Percentiles rank a stretch among this genome's conserved stretches.
phyloP scores from a whole-genome alignment of 1,140 invertebrate genomes.

The Linepithema humile region DNA sequence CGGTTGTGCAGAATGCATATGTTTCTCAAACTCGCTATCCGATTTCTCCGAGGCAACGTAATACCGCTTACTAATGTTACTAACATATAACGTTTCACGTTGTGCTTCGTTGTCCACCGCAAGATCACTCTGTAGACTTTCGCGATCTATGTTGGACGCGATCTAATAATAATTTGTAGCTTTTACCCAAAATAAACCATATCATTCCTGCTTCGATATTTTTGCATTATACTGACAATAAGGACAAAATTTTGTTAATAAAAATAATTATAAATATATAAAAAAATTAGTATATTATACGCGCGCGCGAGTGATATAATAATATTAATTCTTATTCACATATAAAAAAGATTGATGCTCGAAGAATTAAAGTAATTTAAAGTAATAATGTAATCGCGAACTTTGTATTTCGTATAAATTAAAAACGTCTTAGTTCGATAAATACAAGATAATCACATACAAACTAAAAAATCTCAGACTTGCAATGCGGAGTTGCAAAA shows the following conservation, averaged over 20 bases:
- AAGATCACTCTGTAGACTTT: not conserved
- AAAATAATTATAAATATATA: not conserved
- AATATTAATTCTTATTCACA: not conserved
- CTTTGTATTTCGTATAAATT: not conserved
- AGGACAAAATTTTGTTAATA: not conserved
- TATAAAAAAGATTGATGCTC: not conserved
- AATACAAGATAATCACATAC: not conserved
- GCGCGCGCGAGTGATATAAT: not conserved
- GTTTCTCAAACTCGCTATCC: constrained; percentile 50
- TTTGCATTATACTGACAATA: not conserved
- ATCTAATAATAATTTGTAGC: not conserved
- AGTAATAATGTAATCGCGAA: not conserved
- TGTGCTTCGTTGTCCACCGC: constrained; percentile 36
- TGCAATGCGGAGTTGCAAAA: not conserved
- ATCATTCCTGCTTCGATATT: not conserved
- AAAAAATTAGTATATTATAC: not conserved
- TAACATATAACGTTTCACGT: constrained; percentile 60
- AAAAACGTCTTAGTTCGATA: not conserved
- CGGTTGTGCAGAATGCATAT: constrained; percentile 27
- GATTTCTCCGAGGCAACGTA: constrained; percentile 59
- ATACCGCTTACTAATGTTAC: constrained; percentile 62
- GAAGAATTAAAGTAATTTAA: not conserved
- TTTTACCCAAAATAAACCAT: not conserved
- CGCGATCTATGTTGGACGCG: not conserved
- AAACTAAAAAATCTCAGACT: not conserved